Base-by-base conservation (phyloP, 1,140 invertebrate genomes). In the Aphaenogaster rudis region DNA sequence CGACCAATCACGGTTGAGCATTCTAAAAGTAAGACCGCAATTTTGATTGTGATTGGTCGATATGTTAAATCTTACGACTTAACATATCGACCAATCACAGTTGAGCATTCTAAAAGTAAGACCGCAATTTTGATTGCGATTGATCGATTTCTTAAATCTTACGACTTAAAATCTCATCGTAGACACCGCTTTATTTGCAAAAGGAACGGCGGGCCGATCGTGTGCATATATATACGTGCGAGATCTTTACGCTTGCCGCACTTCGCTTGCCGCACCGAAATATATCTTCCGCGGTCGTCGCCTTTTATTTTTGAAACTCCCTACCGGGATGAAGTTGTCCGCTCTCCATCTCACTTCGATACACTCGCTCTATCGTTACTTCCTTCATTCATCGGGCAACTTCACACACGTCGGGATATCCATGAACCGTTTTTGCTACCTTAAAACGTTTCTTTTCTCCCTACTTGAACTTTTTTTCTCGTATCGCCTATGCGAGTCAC, bases 221-320 rank as follows among this genome's bases (percentile, higher is more conserved):
- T 7, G 4, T 4, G 36, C 59, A 61, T 21, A 21, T 21, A 21
- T 21, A 21, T 61, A 15, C 9, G 28, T 28, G 17, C 36, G 28
- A 79, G 9, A 67, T 57, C 17, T 71, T 71, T 33, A 39, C 1
- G 39, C 21, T 33, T 39, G 2, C 13, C 1, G 1, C 13, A 2
- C 36, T 7, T 33, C 7, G n/a, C 39, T 21, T 11, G 28, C n/a
- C 39, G 36, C 74, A 33, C 42, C 74, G 15, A 42, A 61, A 61
- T 42, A 77, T 36, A 54, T n/a, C 33, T 74, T 36, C 8, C 13
- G 8, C 15, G 5, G 21, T 72, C 28, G 45, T 17, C 6, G 67
- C 9, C 11, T 36, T 36, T 57, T 74, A 74, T 74, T 74, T 74
- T 52, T 57, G 15, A 54, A 52, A 74, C 28, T 74, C 48, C 48